Percentiles rank a stretch among this genome's conserved stretches.
These are phyloP conservation scores for Melanchra persicariae DNA, from an alignment of 2,888 invertebrate species.

Conservation along the genomic window DNA sequence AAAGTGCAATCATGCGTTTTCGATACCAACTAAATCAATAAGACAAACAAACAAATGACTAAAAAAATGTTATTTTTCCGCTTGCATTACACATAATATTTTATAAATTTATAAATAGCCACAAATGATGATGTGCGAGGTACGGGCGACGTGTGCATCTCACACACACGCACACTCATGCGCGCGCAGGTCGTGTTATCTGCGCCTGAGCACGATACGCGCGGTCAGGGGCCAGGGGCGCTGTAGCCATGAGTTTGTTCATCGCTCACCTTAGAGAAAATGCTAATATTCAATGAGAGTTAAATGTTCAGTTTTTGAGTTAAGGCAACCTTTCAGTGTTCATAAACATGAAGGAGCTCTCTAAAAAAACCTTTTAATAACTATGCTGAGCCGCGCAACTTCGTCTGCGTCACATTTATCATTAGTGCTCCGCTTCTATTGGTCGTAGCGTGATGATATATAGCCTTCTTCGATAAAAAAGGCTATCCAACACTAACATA, in stretches of 20 bases:
- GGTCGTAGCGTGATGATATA: too few relatives aligned
- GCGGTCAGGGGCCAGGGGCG: slow-evolving; percentile 71
- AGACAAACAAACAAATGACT: background rate
- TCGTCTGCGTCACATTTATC: too few relatives aligned
- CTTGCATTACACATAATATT: slow-evolving; percentile 2
- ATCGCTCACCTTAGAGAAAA: slow-evolving; percentile 43
- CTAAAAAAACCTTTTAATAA: too few relatives aligned
- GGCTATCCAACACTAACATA: too few relatives aligned
- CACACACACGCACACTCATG: slow-evolving; percentile 38
- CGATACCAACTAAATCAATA: background rate
- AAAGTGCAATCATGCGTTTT: slow-evolving; percentile 3
- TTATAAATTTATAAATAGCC: slow-evolving; percentile 38
- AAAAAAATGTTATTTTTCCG: slow-evolving; percentile 13
- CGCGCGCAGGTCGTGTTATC: slow-evolving; percentile 70
- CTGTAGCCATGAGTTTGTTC: slow-evolving; percentile 51
- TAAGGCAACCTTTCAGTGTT: too few relatives aligned
- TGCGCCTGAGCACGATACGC: slow-evolving; percentile 66
- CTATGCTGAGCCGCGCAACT: too few relatives aligned
- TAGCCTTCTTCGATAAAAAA: too few relatives aligned
- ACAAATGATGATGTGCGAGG: slow-evolving; percentile 3
- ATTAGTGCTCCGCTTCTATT: too few relatives aligned
- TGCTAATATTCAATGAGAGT: too few relatives aligned
- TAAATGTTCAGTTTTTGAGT: too few relatives aligned
- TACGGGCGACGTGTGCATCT: slow-evolving; percentile 30
- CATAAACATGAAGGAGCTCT: too few relatives aligned